Conservation (phyloP, 2,113 vertebrate species). For the Pygoscelis antarcticus region DNA sequence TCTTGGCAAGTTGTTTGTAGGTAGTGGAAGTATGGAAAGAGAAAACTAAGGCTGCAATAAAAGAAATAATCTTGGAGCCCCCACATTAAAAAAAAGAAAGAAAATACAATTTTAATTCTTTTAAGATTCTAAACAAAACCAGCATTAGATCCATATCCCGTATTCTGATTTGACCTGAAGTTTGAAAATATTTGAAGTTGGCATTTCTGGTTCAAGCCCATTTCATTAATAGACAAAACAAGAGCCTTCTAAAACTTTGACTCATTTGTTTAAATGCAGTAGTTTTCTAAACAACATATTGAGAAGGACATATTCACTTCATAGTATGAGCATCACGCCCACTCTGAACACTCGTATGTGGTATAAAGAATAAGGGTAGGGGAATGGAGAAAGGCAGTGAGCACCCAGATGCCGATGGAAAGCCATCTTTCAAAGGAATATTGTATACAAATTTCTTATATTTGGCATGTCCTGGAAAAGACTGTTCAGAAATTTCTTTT, state of each 20-base stretch:
- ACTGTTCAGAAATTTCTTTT: neutral
- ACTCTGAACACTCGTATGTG: neutral
- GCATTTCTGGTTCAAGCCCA: neutral
- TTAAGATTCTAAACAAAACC: neutral
- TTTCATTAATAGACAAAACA: neutral
- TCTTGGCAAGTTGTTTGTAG: slow-evolving; percentile 8
- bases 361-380: neutral
- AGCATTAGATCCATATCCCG: neutral
- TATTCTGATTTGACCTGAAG: neutral
- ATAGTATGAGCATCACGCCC: neutral
- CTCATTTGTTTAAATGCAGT: neutral
- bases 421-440: neutral
- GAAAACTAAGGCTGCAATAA: neutral
- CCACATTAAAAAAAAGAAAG: neutral
- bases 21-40: neutral
- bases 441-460: neutral
- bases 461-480: neutral
- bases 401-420: neutral
- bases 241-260: neutral
- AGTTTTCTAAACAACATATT: neutral
- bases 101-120: neutral
- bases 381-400: neutral
- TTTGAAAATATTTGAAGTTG: neutral
- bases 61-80: neutral
- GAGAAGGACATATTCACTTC: neutral